phyloP scores from a whole-genome alignment of 2,888 invertebrate species.

The Drosophila buzzatii region DNA sequence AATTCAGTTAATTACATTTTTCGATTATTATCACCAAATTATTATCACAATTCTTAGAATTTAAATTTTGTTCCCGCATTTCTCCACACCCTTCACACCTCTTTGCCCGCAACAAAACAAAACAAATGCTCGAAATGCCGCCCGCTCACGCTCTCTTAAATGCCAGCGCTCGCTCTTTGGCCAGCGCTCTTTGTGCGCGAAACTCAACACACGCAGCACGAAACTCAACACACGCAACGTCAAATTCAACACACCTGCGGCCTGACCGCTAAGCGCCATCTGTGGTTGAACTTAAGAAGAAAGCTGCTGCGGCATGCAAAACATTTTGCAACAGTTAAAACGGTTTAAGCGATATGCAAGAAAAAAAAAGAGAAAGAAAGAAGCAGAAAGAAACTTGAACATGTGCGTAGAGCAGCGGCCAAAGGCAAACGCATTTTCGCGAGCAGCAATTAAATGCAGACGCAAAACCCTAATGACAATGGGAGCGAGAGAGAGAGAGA shows the following conservation, averaged over 20 bases:
- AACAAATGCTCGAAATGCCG: conserved; percentile 30
- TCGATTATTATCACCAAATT: background rate
- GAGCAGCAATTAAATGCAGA: conserved; percentile 55
- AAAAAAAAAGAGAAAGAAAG: background rate
- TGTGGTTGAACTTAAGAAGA: conserved; percentile 15
- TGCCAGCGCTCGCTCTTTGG: conserved; percentile 9
- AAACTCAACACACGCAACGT: conserved; percentile 15
- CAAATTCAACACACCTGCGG: conserved; percentile 25
- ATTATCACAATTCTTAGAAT: too few relatives aligned
- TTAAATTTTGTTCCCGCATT: background rate
- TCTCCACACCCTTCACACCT: background rate
- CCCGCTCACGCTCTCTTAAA: conserved; percentile 18
- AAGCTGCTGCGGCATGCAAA: conserved; percentile 17
- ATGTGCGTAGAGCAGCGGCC: background rate
- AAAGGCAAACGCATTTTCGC: conserved; percentile 34
- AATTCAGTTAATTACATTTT: background rate
- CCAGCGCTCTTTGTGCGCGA: background rate
- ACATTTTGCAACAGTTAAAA: conserved; percentile 27
- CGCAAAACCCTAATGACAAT: conserved; percentile 51
- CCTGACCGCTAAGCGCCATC: conserved; percentile 30
- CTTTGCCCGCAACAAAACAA: conserved; percentile 36
- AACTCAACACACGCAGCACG: conserved; percentile 11
- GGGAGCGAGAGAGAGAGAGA: background rate
- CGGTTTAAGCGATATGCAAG: conserved; percentile 5
- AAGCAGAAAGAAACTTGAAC: background rate